Percentiles rank a stretch among this genome's conserved stretches.
Conservation (phyloP, 2,888 invertebrate species). For the Phasia obesa region DNA sequence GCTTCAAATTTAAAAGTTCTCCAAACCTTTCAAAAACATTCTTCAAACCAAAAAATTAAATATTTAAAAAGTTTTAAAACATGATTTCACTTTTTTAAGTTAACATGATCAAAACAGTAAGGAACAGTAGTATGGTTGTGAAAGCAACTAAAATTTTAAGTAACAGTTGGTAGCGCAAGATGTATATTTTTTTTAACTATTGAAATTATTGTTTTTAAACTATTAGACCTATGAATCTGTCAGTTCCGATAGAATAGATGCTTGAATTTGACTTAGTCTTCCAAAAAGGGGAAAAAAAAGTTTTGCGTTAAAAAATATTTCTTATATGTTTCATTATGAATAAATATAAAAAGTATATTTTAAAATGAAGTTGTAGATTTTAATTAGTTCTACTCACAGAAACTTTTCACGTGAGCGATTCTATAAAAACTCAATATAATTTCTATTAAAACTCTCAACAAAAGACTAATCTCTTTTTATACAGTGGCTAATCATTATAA, state of each 20-base stretch:
- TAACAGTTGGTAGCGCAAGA: too few species aligned
- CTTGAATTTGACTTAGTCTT: too few species aligned
- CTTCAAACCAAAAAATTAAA: slow-evolving; percentile 39
- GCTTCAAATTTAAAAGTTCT: background rate
- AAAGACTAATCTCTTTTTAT: slow-evolving; percentile 15
- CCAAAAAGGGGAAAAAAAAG: too few species aligned
- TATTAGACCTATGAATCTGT: too few species aligned
- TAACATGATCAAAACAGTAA: background rate
- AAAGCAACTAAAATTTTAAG: background rate
- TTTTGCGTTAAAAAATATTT: too few species aligned
- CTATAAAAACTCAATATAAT: slow-evolving; percentile 27
- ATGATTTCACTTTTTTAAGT: background rate
- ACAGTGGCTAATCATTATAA: slow-evolving; percentile 41
- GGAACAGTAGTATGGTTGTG: too few species aligned
- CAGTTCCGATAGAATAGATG: too few species aligned
- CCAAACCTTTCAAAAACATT: slow-evolving; percentile 9
- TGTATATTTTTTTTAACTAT: too few species aligned
- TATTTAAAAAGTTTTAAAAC: background rate
- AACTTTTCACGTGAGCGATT: background rate
- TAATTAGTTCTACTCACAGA: background rate
- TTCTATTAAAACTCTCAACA: slow-evolving; percentile 27
- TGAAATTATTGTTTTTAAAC: too few species aligned
- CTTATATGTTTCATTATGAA: too few species aligned
- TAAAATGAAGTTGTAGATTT: too few species aligned
- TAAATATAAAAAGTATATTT: too few species aligned